A percentile compares a stretch with the other conserved stretches of the same genome.
phyloP scores from a whole-genome alignment of 2,888 invertebrate species.

The Cheilosia impressa region DNA sequence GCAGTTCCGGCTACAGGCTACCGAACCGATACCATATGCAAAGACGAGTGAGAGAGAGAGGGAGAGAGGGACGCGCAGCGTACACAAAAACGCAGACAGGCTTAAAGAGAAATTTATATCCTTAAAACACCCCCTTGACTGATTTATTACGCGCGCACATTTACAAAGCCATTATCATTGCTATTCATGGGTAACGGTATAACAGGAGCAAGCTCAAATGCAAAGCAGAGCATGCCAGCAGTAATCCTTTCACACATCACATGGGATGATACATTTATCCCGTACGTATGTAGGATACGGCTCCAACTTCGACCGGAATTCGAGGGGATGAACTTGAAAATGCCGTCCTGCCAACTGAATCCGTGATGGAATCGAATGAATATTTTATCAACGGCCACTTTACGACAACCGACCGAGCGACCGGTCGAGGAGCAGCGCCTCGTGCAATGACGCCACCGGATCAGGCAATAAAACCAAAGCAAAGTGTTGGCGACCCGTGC shows the following conservation, averaged over 20 bases:
- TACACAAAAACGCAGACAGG: conserved; percentile 76
- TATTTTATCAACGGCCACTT: conserved; percentile 77
- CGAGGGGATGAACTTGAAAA: conserved; percentile 75
- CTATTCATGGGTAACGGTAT: conserved; percentile 69
- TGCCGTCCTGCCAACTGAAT: conserved; percentile 69
- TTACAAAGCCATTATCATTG: conserved; percentile 79
- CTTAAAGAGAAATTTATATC: conserved; percentile 80
- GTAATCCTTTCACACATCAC: conserved; percentile 75
- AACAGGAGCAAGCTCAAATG: conserved; percentile 59
- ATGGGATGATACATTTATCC: conserved; percentile 65
- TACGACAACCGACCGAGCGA: conserved; percentile 35
- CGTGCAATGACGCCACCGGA: conserved; percentile 73
- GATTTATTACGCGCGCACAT: conserved; percentile 80
- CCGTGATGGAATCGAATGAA: conserved; percentile 79
- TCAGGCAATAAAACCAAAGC: conserved; percentile 76
- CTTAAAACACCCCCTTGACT: conserved; percentile 80
- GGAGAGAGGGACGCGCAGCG: conserved; percentile 18
- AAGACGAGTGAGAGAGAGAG: conserved; percentile 30
- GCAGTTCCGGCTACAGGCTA: conserved; percentile 41
- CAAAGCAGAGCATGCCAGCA: conserved; percentile 70
- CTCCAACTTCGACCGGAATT: conserved; percentile 52
- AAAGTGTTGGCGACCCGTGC: conserved; percentile 54
- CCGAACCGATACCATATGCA: conserved; percentile 68
- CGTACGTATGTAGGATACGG: background rate
- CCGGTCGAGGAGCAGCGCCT: conserved; percentile 35